Conservation (phyloP, 2,797 vertebrate species). For the Remorina albescens region DNA sequence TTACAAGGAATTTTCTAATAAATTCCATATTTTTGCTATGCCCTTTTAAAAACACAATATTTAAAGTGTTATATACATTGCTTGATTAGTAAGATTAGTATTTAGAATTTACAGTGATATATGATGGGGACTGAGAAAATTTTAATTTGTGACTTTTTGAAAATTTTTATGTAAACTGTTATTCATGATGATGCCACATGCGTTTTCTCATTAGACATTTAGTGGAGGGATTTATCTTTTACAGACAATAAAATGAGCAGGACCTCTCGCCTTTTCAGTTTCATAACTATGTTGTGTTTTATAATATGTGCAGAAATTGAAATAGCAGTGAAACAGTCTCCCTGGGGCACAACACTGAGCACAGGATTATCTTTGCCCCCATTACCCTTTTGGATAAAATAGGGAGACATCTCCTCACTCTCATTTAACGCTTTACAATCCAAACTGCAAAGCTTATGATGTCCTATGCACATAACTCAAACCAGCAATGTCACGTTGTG, state of each 20-base stretch:
- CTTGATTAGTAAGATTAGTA: no score
- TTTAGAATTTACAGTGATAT: no score
- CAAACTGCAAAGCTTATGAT: slow-evolving; percentile 20
- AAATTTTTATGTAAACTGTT: slow-evolving; percentile 14
- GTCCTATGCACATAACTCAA: slow-evolving; percentile 17
- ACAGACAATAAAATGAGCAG: slow-evolving; percentile 52
- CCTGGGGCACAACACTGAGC: slow-evolving; percentile 63
- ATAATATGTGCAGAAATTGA: slow-evolving; percentile 67
- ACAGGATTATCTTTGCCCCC: slow-evolving; percentile 72
- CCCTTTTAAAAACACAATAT: no score
- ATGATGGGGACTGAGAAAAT: no score
- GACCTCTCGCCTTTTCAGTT: slow-evolving; percentile 52
- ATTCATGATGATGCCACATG: slow-evolving; percentile 32
- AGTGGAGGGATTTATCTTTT: slow-evolving; percentile 30
- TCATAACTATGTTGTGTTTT: slow-evolving; percentile 70
- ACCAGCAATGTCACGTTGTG: slow-evolving; percentile 28
- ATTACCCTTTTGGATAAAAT: slow-evolving; percentile 69
- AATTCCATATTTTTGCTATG: no score
- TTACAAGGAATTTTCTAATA: no score
- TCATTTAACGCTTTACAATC: slow-evolving; percentile 54
- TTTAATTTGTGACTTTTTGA: no score
- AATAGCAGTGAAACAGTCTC: slow-evolving; percentile 63
- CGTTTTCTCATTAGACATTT: slow-evolving; percentile 34
- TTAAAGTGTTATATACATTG: no score
- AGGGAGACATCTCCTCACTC: slow-evolving; percentile 55